Percentiles rank a stretch among this genome's conserved stretches.
Evolutionary conservation across 2,797 vertebrate genomes (phyloP).

Genomic region (Telmatherina bonti): DNA sequence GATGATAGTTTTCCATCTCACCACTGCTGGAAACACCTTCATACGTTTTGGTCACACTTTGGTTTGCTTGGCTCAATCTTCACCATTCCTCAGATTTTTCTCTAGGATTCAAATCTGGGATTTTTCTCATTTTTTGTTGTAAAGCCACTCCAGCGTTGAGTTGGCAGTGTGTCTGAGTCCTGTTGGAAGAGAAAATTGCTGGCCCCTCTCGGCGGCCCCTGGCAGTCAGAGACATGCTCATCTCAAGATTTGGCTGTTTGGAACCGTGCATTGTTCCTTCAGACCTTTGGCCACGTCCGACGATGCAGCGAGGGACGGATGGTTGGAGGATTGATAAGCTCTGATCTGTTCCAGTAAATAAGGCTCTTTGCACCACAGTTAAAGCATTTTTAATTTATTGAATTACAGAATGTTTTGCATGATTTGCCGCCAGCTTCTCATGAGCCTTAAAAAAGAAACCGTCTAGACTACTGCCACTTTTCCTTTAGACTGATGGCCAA

Average conservation of each 20-base stretch:
- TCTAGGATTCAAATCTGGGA: constrained; percentile 44
- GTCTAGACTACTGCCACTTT: constrained; percentile 10
- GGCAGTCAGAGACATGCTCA: constrained; percentile 49
- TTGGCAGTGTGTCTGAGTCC: constrained; percentile 53
- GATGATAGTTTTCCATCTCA: constrained; percentile 3
- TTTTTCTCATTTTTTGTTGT: constrained; percentile 55
- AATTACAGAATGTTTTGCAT: constrained; percentile 20
- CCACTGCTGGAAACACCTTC: constrained; percentile 19
- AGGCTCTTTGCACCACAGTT: constrained; percentile 5
- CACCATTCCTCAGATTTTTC: constrained; percentile 47
- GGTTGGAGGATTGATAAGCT: constrained; percentile 35
- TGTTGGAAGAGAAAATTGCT: constrained; percentile 49
- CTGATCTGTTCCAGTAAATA: constrained; percentile 25
- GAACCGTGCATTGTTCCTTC: constrained; percentile 47
- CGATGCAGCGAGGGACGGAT: constrained; percentile 29
- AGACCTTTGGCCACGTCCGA: constrained; percentile 43
- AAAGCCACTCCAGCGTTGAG: constrained; percentile 56
- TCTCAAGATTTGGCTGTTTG: constrained; percentile 47
- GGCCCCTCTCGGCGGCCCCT: constrained; percentile 45
- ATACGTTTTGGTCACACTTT: constrained; percentile 14
- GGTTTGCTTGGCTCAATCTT: constrained; percentile 18
- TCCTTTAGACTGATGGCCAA: neutral
- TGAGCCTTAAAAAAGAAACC: constrained; percentile 8
- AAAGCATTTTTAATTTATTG: constrained; percentile 14
- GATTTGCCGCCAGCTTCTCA: constrained; percentile 6